Conservation (phyloP, 2,113 vertebrate species). For the Hippopotamus amphibius region DNA sequence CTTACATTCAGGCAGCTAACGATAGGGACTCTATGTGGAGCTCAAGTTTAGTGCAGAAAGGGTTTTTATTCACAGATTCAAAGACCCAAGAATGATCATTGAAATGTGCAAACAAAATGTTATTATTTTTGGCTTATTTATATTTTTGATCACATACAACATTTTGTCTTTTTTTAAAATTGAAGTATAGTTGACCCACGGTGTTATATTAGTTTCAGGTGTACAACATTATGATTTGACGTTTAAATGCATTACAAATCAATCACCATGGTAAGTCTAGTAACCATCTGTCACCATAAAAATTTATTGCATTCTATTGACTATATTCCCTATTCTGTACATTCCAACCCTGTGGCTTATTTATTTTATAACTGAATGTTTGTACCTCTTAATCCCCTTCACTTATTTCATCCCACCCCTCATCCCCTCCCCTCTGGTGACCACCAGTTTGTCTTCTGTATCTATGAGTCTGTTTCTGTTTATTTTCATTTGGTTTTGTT, state of each 20-base stretch:
- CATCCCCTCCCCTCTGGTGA: not conserved
- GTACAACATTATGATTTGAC: not conserved
- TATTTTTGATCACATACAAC: not conserved
- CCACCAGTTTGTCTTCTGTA: not conserved
- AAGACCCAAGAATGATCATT: not conserved
- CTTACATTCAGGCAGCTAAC: slow-evolving; percentile 11
- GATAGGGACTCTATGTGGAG: not conserved
- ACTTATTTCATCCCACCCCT: not conserved
- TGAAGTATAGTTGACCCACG: not conserved
- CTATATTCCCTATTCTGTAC: not conserved
- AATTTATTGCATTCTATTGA: not conserved
- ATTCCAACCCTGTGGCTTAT: not conserved
- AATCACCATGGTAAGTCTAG: not conserved
- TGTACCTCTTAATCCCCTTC: not conserved
- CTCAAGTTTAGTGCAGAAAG: not conserved
- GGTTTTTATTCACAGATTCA: not conserved
- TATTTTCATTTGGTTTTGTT: not conserved
- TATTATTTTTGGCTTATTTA: not conserved
- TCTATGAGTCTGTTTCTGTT: not conserved
- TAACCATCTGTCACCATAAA: not conserved
- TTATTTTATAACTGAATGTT: not conserved
- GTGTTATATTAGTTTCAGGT: not conserved
- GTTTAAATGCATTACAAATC: not conserved
- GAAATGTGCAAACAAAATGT: slow-evolving; percentile 7
- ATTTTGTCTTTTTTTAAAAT: not conserved